Evolutionary conservation across 2,888 invertebrate genomes (phyloP), one percentile per base, ranked within the genome.

Genomic region (Gari tellinella): DNA sequence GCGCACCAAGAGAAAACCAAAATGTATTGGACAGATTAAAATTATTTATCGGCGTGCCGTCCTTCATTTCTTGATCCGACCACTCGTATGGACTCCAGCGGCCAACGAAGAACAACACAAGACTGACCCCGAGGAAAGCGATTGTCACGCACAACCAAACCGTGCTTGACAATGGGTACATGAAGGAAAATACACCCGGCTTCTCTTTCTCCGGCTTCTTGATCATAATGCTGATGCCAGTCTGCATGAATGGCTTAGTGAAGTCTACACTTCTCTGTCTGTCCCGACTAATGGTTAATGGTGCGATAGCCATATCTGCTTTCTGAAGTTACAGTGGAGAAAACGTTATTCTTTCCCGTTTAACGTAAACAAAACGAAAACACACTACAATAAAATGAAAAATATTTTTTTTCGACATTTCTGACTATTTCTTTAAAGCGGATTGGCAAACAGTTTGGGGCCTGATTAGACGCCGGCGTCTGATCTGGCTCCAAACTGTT

Each of bases 41-140:
- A 69, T 89, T 85, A 77, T 90, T 90, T n/a, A 77, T 78, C 8
- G 82, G 77, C 15, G 73, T 56, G 46, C 76, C 73, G 52, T 73
- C 82, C 64, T 82, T 77, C 0, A 73, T 37, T 12, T 78, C 74
- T 19, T 64, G 23, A 17, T 76, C 92, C 26, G 91, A 89, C 99
- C 99, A 99, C 93, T 99, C 99, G 92, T 97, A 97, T 0, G 99
- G 98, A 0, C 98, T 98, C 93, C 99, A 99, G 82, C 98, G 93
- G 48, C 98, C 98, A 41, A 99, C 99, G 84, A 98, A 95, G 93
- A 98, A 99, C 23, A 99, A 94, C 19, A 99, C 98, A 82, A 99
- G 96, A 92, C 98, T 98, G 62, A 99, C 99, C 48, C 97, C 98
- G 81, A 98, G 95, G 93, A 97, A 99, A 82, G 98, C 97, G 93